Evolutionary conservation across 2,113 vertebrate genomes (phyloP).

Genomic region (Hyperopisus bebe): DNA sequence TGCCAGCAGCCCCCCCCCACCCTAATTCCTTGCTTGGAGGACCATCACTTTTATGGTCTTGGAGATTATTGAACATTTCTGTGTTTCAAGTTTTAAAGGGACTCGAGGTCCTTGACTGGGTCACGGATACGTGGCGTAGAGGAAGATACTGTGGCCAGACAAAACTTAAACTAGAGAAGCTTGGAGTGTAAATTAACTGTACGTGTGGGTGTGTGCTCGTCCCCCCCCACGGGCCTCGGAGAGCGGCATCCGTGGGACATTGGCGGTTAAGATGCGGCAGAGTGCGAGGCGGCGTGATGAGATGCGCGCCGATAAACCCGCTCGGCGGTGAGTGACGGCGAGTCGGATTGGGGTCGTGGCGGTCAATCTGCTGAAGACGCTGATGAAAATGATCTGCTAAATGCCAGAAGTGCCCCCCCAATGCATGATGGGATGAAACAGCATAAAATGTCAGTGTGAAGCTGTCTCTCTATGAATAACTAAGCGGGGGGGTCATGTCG

Average conservation of each 20-base stretch:
- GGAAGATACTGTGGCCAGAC: not conserved
- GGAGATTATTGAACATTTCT: not conserved
- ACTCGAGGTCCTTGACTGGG: not conserved
- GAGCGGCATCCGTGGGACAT: conserved; percentile 80
- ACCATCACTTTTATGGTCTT: not conserved
- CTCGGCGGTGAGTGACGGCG: conserved; percentile 82
- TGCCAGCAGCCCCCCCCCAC: not conserved
- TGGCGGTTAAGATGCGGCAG: conserved; percentile 77
- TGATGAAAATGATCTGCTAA: conserved; percentile 73
- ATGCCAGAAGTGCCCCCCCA: conserved; percentile 75
- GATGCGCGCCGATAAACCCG: conserved; percentile 80
- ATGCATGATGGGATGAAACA: conserved; percentile 66
- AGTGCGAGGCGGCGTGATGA: conserved; percentile 71
- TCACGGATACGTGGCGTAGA: not conserved
- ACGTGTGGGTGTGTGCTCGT: not conserved
- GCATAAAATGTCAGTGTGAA: conserved; percentile 69
- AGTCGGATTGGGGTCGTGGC: conserved; percentile 70
- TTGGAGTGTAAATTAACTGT: too few relatives aligned
- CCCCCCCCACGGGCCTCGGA: conserved; percentile 67
- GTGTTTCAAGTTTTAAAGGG: not conserved
- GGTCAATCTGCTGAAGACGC: conserved; percentile 67
- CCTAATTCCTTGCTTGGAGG: not conserved
- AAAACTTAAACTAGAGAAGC: too few relatives aligned
- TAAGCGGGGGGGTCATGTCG: conserved; percentile 36
- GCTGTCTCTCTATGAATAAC: conserved; percentile 69